phyloP scores from a whole-genome alignment of 2,113 vertebrate species.

The Crypturellus undulatus region DNA sequence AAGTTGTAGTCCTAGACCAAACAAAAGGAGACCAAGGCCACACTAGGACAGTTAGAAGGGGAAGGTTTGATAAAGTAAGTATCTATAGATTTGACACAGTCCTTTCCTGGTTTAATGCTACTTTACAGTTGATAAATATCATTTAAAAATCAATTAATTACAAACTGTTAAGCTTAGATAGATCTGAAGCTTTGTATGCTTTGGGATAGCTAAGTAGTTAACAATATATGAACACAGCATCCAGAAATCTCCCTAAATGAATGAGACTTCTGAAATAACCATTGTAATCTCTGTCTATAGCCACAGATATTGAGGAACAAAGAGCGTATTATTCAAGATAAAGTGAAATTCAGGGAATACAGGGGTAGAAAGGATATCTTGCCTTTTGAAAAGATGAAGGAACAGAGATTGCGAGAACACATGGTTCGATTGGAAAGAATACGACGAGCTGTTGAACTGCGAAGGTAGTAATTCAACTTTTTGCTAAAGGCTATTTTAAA shows the following conservation, averaged over 20 bases:
- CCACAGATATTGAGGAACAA: conserved; percentile 84
- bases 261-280: conserved; percentile 71
- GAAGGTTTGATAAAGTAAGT: conserved; percentile 92
- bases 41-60: conserved; percentile 86
- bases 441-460: conserved; percentile 89
- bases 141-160: background rate
- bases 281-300: conserved; percentile 68
- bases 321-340: conserved; percentile 83
- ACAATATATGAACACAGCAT: background rate
- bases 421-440: conserved; percentile 90
- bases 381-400: conserved; percentile 98
- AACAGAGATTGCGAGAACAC: conserved; percentile 90
- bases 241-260: conserved; percentile 64
- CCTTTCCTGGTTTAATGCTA: background rate
- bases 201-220: conserved; percentile 34
- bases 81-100: background rate
- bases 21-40: conserved; percentile 85
- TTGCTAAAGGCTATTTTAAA: conserved; percentile 57
- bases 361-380: conserved; percentile 87
- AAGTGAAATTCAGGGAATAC: conserved; percentile 85
- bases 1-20: conserved; percentile 84
- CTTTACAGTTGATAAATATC: background rate
- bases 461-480: conserved; percentile 83
- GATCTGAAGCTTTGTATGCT: background rate
- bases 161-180: conserved; percentile 21